These are phyloP conservation scores for Enteromius fasciolatus DNA, from an alignment of 2,797 vertebrate species.

Conservation along the genomic window DNA sequence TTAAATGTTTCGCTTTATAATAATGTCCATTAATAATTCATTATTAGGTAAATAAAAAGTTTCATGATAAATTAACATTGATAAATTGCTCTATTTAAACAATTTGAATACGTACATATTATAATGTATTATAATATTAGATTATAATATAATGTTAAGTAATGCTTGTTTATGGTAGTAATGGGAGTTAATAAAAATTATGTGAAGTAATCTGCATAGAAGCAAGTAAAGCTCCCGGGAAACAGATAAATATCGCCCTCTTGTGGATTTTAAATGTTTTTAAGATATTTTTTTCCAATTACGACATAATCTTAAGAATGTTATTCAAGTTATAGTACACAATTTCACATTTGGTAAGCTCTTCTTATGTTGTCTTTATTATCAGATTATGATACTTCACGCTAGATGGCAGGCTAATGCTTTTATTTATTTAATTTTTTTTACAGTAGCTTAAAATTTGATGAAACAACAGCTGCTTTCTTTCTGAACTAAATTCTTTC, in stretches of 20 bases:
- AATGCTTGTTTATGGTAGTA: neutral
- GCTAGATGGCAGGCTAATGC: slow-evolving; percentile 48
- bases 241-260: slow-evolving; percentile 5
- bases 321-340: neutral
- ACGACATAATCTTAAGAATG: neutral
- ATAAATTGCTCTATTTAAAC: neutral
- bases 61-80: neutral
- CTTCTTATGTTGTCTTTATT: neutral
- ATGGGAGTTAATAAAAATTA: too few species aligned
- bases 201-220: neutral
- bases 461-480: neutral
- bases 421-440: neutral
- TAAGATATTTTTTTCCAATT: neutral
- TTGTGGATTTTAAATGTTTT: neutral
- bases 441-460: neutral
- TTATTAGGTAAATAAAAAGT: neutral
- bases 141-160: neutral
- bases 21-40: neutral
- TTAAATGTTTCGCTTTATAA: neutral
- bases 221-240: neutral
- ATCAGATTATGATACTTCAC: neutral
- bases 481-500: neutral
- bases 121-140: too few species aligned
- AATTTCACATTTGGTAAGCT: neutral
- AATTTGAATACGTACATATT: too few species aligned